Evolutionary conservation across 2,888 invertebrate genomes (phyloP), one percentile per base, ranked within the genome.

Genomic region (Drosophila multiciliata): DNA sequence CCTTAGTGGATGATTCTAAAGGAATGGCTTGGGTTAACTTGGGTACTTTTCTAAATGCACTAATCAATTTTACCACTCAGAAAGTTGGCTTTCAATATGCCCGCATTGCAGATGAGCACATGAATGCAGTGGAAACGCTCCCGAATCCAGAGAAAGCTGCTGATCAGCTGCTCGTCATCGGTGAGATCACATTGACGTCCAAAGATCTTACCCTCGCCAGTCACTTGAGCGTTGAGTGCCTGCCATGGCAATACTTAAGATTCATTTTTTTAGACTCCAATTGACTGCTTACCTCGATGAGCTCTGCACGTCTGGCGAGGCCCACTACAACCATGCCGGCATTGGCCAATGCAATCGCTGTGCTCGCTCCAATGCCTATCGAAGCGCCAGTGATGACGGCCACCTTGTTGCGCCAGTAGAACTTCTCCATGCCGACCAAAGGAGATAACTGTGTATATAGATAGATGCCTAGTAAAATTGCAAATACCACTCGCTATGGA

Each of bases 241-340:
- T 93, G 49, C 29, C 74, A 71, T 2, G 5, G 9, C n/a, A 54
- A 15, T 45, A 23, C 33, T 12, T 8, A 17, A 12, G 11, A 8
- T 1, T 29, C 3, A 23, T 23, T 3, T 33, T 62, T 20, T 2
- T 9, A 15, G 6, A 26, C n/a, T 35, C 4, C 3, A 6, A 7
- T 15, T 3, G 33, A 9, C 12, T n/a, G 8, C 63, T 52, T 68
- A 93, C 94, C 91, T 94, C 90, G 38, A 95, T 93, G 62, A 92
- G 91, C 53, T 94, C 92, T 1, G 90, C 86, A 38, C 94, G 93
- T 62, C 95, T 91, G 5, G 94, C 94, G 66, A 94, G 91, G 3
- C 94, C 95, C 5, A 95, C 92, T 0, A 95, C 94, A 54, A 92
- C 91, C 91, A 95, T 82, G 12, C 94, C 94, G 12, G 92, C 89